These are phyloP conservation scores for Acleris laterana DNA, from an alignment of 2,888 invertebrate genomes.

Conservation along the genomic window DNA sequence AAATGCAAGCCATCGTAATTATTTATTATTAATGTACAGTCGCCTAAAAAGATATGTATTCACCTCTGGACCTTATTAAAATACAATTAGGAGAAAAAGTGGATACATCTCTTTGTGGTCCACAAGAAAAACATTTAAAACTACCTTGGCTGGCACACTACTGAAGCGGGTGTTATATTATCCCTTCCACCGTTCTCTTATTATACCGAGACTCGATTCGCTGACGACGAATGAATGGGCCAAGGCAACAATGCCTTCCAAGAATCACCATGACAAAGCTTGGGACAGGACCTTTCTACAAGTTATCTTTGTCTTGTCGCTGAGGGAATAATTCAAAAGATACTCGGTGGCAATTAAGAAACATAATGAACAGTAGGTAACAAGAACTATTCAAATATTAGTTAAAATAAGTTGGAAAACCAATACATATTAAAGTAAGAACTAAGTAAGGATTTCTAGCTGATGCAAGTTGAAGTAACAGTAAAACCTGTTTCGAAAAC, in stretches of 20 bases:
- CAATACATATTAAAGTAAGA: background rate
- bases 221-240: constrained; percentile 10
- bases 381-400: background rate
- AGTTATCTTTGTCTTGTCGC: constrained; percentile 7
- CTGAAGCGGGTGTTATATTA: background rate
- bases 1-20: no score
- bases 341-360: background rate
- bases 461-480: constrained; percentile 30
- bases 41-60: no score
- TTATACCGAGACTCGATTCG: constrained; percentile 2
- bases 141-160: background rate
- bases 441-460: constrained; percentile 22
- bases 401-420: background rate
- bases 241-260: constrained; percentile 17
- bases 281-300: constrained; percentile 14
- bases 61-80: no score
- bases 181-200: background rate
- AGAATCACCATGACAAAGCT: constrained; percentile 27
- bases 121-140: background rate
- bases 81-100: no score
- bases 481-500: constrained; percentile 37
- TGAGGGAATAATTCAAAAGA: constrained; percentile 1
- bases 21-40: background rate
- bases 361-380: background rate
- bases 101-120: background rate